A percentile compares a stretch with the other conserved stretches of the same genome.
Evolutionary conservation across 1,140 invertebrate genomes (phyloP).

Genomic region (Calosoma granatense): DNA sequence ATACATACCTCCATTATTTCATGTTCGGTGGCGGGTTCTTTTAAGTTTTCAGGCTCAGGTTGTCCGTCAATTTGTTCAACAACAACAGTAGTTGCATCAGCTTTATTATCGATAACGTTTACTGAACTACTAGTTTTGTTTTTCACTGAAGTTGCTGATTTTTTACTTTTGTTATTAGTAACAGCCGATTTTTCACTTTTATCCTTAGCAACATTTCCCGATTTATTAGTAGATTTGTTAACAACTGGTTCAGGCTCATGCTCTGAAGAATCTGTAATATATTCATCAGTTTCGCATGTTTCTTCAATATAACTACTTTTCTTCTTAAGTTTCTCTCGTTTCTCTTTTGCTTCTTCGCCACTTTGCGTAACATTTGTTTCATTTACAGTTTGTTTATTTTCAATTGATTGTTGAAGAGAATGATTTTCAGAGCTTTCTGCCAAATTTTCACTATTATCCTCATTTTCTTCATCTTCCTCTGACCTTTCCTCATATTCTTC

Average conservation of each 20-base stretch:
- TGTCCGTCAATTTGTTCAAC: conserved; percentile 17
- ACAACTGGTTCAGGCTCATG: no score
- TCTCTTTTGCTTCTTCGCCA: conserved; percentile 5
- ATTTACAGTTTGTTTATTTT: not conserved
- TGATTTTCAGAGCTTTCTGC: not conserved
- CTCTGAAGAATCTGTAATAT: conserved; percentile 19
- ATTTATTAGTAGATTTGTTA: no score
- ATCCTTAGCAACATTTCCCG: no score
- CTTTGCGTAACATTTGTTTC: not conserved
- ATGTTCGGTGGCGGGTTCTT: conserved; percentile 40
- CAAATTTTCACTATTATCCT: not conserved
- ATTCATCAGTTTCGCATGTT: conserved; percentile 23
- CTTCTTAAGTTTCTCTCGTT: conserved; percentile 10
- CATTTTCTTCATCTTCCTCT: conserved; percentile 5
- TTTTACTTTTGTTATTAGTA: no score
- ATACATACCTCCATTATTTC: conserved; percentile 30
- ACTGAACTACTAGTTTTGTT: no score
- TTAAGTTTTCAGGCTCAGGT: conserved; percentile 29
- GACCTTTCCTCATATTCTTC: conserved; percentile 20
- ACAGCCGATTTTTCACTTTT: no score
- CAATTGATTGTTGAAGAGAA: not conserved
- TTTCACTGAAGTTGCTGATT: no score
- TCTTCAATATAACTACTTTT: conserved; percentile 24
- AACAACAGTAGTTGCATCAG: conserved; percentile 17
- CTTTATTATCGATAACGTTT: no score